These are phyloP conservation scores for Pheosia tremula DNA, from an alignment of 2,888 invertebrate species.

Conservation along the genomic window DNA sequence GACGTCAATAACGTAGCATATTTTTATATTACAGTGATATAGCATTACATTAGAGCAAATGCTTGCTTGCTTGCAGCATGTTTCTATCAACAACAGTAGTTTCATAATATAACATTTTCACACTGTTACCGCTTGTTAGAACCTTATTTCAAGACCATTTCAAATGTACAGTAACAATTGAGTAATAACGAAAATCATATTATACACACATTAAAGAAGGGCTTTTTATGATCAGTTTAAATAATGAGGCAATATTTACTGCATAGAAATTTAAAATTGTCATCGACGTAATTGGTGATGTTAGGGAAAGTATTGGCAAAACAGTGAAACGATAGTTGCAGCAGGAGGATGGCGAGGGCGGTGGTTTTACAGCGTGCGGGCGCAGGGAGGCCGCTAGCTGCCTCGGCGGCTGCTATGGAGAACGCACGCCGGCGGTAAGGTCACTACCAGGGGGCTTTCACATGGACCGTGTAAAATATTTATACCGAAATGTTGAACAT, in stretches of 20 bases:
- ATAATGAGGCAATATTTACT: background rate
- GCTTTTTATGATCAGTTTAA: background rate
- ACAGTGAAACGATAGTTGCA: slow-evolving; percentile 74
- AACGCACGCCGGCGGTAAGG: slow-evolving; percentile 91
- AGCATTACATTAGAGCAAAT: slow-evolving; percentile 42
- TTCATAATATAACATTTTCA: slow-evolving; percentile 24
- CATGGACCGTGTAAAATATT: slow-evolving; percentile 22
- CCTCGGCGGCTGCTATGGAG: slow-evolving; percentile 89
- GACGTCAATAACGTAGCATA: slow-evolving; percentile 9
- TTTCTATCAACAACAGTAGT: slow-evolving; percentile 33
- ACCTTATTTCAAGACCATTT: slow-evolving; percentile 10
- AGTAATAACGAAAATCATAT: background rate
- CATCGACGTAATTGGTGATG: slow-evolving; percentile 15
- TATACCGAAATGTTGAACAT: background rate
- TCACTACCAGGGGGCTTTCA: slow-evolving; percentile 45
- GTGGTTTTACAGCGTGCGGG: slow-evolving; percentile 84
- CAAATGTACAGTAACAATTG: slow-evolving; percentile 15
- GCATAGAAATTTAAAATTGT: slow-evolving; percentile 14
- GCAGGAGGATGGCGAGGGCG: slow-evolving; percentile 82
- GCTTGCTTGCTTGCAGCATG: slow-evolving; percentile 64
- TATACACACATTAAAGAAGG: too few relatives aligned
- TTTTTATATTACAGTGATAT: slow-evolving; percentile 13
- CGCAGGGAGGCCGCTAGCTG: slow-evolving; percentile 87
- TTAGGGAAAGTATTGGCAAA: slow-evolving; percentile 50
- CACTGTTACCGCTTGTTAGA: slow-evolving; percentile 13